Percentiles rank a stretch among this genome's conserved stretches.
These are phyloP conservation scores for Cheilosia vulpina DNA, from an alignment of 2,888 invertebrate genomes.

Conservation along the genomic window DNA sequence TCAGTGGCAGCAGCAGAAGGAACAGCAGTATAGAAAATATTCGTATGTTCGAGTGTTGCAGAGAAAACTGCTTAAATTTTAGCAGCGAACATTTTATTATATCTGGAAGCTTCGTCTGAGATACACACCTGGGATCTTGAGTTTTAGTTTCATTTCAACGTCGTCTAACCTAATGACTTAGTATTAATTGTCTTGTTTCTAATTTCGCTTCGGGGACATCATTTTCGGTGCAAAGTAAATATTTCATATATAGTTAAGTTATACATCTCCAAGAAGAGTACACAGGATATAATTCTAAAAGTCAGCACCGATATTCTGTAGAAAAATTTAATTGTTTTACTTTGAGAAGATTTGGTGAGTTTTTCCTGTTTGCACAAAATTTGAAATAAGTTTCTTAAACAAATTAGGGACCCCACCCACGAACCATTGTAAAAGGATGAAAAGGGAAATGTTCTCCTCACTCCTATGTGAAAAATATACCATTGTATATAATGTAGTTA, in stretches of 20 bases:
- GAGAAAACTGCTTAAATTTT: constrained; percentile 52
- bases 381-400: neutral
- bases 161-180: constrained; percentile 9
- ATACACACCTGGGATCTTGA: constrained; percentile 60
- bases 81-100: constrained; percentile 63
- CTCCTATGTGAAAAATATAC: constrained; percentile 36
- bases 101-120: constrained; percentile 72
- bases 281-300: neutral
- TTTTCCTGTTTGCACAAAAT: neutral
- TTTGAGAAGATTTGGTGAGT: constrained; percentile 32
- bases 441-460: constrained; percentile 54
- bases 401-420: constrained; percentile 68
- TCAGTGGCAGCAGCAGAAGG: constrained; percentile 31
- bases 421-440: constrained; percentile 57
- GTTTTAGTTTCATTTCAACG: constrained; percentile 53
- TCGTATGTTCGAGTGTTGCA: constrained; percentile 42
- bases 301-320: neutral
- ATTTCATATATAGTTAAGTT: neutral
- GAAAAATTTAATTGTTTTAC: neutral
- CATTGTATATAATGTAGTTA: constrained; percentile 54
- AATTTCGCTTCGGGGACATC: neutral
- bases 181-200: constrained; percentile 3
- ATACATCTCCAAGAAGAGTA: neutral
- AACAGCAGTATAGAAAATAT: constrained; percentile 55
- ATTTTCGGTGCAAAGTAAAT: constrained; percentile 1